Evolutionary conservation across 23 tunicate genomes (phyloP).

Genomic region (Trididemnum miniatum): DNA sequence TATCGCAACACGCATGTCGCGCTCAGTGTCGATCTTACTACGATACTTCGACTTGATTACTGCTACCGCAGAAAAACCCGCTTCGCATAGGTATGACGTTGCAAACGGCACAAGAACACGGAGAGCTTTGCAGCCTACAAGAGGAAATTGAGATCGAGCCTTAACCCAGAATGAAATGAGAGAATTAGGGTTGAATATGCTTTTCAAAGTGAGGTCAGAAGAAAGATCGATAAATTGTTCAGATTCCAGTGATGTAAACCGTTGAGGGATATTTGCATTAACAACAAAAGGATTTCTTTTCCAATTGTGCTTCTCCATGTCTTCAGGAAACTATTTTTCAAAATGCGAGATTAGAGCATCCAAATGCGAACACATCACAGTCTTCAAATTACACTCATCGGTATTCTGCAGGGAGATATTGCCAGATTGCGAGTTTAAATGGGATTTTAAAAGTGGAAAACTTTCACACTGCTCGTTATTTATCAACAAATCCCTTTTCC

Average conservation of each 20-base stretch:
- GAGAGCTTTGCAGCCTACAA: too few relatives aligned
- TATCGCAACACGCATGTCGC: too few relatives aligned
- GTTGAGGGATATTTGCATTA: conserved; percentile 29
- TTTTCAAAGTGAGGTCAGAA: conserved; percentile 33
- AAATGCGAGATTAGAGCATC: conserved; percentile 38
- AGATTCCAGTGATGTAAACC: conserved; percentile 37
- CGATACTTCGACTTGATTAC: too few relatives aligned
- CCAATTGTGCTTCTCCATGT: conserved; percentile 36
- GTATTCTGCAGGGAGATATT: conserved; percentile 32
- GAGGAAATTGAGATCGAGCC: too few relatives aligned
- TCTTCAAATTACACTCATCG: conserved; percentile 24
- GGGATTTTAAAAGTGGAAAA: conserved; percentile 40
- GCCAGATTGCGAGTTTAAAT: conserved; percentile 31
- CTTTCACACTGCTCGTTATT: conserved; percentile 32
- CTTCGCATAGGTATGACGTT: too few relatives aligned
- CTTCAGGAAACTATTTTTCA: conserved; percentile 29
- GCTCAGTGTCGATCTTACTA: too few relatives aligned
- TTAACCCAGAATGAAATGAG: too few relatives aligned
- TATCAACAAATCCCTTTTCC: conserved; percentile 29
- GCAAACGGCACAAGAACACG: too few relatives aligned
- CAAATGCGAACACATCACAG: conserved; percentile 35
- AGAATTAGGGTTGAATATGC: too few relatives aligned
- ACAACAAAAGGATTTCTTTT: conserved; percentile 37
- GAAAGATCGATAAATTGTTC: conserved; percentile 28
- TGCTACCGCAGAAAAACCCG: too few relatives aligned